Percentiles rank a stretch among this genome's conserved stretches.
phyloP scores from a whole-genome alignment of 2,113 vertebrate species.

The Brachyhypopomus occidentalis region DNA sequence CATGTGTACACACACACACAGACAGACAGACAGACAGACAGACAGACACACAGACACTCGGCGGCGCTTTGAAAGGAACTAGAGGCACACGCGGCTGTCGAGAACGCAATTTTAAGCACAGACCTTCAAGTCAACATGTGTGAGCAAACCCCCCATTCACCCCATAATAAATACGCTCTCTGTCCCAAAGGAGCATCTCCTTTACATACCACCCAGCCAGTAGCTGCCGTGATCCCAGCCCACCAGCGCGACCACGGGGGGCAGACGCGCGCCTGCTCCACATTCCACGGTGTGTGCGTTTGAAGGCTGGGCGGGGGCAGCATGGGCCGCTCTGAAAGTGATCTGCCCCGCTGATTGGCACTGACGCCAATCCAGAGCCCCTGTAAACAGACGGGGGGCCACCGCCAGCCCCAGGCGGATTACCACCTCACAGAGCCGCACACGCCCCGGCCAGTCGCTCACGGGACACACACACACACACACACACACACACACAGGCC shows the following conservation, averaged over 20 bases:
- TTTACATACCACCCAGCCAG: constrained; percentile 47
- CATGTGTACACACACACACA: too few relatives aligned
- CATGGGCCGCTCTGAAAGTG: constrained; percentile 75
- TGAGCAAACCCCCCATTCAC: not conserved
- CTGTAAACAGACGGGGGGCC: constrained; percentile 66
- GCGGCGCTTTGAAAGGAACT: constrained; percentile 52
- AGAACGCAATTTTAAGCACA: constrained; percentile 27
- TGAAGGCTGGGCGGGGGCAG: constrained; percentile 61
- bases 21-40: too few relatives aligned
- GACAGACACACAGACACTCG: constrained; percentile 39
- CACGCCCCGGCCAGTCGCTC: too few relatives aligned
- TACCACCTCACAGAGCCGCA: constrained; percentile 58
- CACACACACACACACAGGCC: constrained; percentile 38
- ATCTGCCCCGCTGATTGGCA: constrained; percentile 68
- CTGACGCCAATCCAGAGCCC: constrained; percentile 71
- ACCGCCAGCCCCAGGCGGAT: constrained; percentile 66
- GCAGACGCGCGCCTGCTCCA: constrained; percentile 51
- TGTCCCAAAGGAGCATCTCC: constrained; percentile 42
- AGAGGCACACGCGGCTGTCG: constrained; percentile 47
- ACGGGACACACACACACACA: constrained; percentile 14
- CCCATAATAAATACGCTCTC: constrained; percentile 49
- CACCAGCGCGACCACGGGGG: constrained; percentile 52
- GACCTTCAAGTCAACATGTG: constrained; percentile 38
- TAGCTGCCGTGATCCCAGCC: constrained; percentile 51
- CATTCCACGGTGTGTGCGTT: constrained; percentile 66